phyloP scores from a whole-genome alignment of 2,888 invertebrate genomes.

The Ryuthela nishihirai region DNA sequence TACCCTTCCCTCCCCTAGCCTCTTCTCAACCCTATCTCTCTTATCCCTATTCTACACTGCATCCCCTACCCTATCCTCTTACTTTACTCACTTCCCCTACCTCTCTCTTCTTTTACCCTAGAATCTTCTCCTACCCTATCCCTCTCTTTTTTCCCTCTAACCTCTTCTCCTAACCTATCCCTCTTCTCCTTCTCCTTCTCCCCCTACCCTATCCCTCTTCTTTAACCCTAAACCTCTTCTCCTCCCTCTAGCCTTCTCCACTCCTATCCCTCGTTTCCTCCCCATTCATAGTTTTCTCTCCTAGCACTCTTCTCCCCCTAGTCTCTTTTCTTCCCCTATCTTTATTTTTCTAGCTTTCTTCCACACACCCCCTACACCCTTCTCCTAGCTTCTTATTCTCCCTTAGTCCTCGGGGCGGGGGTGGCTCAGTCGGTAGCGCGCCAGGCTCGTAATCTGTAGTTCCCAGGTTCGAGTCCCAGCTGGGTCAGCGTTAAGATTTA shows the following conservation, averaged over 20 bases:
- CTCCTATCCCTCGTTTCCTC: neutral
- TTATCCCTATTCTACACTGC: neutral
- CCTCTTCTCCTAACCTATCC: neutral
- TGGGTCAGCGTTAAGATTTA: no score
- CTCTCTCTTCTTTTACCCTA: neutral
- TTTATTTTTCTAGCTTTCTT: no score
- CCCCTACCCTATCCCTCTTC: no score
- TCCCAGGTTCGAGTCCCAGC: no score
- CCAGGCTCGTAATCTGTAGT: no score
- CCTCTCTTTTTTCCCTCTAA: neutral
- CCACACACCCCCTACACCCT: no score
- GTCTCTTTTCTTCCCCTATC: no score
- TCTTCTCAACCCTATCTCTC: neutral
- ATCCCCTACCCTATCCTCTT: neutral
- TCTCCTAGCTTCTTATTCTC: no score
- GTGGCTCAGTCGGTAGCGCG: no score
- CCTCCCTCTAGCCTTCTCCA: neutral
- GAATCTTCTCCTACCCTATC: neutral
- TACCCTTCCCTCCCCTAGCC: neutral
- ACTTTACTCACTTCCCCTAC: neutral
- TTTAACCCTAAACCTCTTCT: neutral
- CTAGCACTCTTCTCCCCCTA: no score
- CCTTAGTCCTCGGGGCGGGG: no score
- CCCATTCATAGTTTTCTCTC: neutral
- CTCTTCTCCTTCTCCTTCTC: neutral